These are phyloP conservation scores for Triplophysa yarkandensis DNA, from an alignment of 2,797 vertebrate genomes.

Conservation along the genomic window DNA sequence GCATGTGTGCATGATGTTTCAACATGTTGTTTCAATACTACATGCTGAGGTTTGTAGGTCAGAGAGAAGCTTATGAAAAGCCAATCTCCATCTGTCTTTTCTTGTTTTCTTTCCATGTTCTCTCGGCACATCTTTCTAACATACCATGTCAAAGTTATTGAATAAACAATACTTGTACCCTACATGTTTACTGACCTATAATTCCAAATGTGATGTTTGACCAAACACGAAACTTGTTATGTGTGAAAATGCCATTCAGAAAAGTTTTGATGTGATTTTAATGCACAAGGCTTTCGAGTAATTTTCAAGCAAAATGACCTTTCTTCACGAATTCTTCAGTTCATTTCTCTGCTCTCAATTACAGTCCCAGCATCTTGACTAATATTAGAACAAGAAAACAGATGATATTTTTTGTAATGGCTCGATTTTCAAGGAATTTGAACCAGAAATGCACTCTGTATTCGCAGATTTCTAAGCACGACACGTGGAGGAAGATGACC, in stretches of 20 bases:
- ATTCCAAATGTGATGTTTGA: not conserved
- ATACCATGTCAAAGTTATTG: conserved; percentile 3
- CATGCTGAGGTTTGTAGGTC: conserved; percentile 14
- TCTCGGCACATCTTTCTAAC: not conserved
- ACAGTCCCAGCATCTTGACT: conserved; percentile 20
- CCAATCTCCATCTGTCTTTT: conserved; percentile 25
- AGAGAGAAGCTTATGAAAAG: conserved; percentile 1
- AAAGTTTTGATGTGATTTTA: not conserved
- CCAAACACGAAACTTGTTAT: not conserved
- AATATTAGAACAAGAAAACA: conserved; percentile 43
- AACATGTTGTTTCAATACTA: conserved; percentile 4
- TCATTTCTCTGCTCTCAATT: conserved; percentile 48
- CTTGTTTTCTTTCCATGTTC: not conserved
- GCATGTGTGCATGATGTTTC: conserved; percentile 17
- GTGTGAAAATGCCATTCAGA: not conserved
- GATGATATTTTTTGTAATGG: conserved; percentile 8
- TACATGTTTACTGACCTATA: conserved; percentile 6
- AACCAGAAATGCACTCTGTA: not conserved
- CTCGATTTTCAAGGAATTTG: conserved; percentile 10
- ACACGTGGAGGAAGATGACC: conserved; percentile 44
- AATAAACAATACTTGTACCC: conserved; percentile 2
- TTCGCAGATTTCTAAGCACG: conserved; percentile 8
- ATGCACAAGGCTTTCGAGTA: too few species aligned
- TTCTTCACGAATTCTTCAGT: too few species aligned
- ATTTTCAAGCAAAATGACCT: too few species aligned